Conservation (phyloP, 1,140 invertebrate species). For the Cydia amplana region DNA sequence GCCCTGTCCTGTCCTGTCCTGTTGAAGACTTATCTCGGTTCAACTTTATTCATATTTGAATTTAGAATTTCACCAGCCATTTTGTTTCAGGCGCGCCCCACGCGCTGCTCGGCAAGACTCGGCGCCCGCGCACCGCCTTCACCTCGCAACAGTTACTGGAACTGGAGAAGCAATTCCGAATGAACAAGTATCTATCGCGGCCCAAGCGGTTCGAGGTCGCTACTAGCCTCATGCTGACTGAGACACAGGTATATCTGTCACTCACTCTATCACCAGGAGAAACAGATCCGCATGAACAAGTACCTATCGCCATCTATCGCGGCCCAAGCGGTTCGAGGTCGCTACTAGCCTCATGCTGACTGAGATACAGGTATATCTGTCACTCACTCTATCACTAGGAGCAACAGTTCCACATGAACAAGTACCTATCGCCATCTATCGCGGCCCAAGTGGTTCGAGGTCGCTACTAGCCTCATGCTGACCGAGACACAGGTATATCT, state of each 20-base stretch:
- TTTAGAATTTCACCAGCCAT: background rate
- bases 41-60: background rate
- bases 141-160: slow-evolving; percentile 98
- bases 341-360: slow-evolving; percentile 98
- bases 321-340: slow-evolving; percentile 99
- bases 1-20: no score
- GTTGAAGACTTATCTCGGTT: no score
- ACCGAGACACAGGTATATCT: no score
- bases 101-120: slow-evolving; percentile 94
- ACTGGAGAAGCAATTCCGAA: slow-evolving; percentile 98
- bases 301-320: slow-evolving; percentile 98
- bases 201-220: slow-evolving; percentile 99
- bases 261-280: slow-evolving; percentile 81
- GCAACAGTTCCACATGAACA: no score
- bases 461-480: no score
- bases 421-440: no score
- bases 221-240: slow-evolving; percentile 97
- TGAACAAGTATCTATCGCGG: slow-evolving; percentile 99
- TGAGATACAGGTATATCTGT: slow-evolving; percentile 93
- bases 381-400: no score
- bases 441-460: no score
- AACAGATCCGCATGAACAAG: slow-evolving; percentile 99
- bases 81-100: slow-evolving; percentile 79
- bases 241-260: slow-evolving; percentile 91
- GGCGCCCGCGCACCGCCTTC: slow-evolving; percentile 97